Percentiles rank a stretch among this genome's conserved stretches.
Conservation (phyloP, 2,888 invertebrate genomes). For the Drosophila buzzatii region DNA sequence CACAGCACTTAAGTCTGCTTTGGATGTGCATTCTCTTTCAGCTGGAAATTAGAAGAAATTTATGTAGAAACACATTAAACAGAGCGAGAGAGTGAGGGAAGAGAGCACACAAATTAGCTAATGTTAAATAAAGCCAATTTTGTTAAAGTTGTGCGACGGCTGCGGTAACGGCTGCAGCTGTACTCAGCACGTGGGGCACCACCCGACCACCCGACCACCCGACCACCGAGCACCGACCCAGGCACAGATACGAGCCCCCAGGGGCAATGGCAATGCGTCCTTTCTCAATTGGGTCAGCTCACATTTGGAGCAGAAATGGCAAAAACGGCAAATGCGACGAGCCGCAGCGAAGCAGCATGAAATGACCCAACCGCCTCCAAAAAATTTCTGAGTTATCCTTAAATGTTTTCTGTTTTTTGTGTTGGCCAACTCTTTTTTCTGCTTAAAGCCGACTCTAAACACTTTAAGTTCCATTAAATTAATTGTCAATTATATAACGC, state of each 20-base stretch:
- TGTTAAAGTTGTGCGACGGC: constrained; percentile 39
- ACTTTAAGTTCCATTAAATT: constrained; percentile 49
- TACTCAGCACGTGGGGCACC: constrained; percentile 5
- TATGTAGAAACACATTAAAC: constrained; percentile 1
- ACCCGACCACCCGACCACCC: no score
- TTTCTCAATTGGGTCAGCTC: constrained; percentile 70
- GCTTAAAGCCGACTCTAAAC: background rate
- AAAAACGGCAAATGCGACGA: constrained; percentile 63
- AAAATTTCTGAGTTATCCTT: constrained; percentile 24
- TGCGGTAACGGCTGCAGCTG: constrained; percentile 9
- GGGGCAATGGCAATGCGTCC: constrained; percentile 51
- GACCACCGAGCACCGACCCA: no score
- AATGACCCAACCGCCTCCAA: constrained; percentile 27
- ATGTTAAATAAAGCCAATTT: constrained; percentile 69
- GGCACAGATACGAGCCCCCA: constrained; percentile 48
- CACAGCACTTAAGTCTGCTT: constrained; percentile 49
- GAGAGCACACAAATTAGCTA: constrained; percentile 71
- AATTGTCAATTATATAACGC: constrained; percentile 19
- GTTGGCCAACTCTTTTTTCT: background rate
- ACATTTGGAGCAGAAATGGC: constrained; percentile 67
- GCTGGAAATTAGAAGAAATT: constrained; percentile 39
- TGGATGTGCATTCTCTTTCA: constrained; percentile 31
- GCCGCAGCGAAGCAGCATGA: constrained; percentile 46
- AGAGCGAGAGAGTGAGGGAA: background rate
- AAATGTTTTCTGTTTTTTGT: constrained; percentile 5